phyloP scores from a whole-genome alignment of 2,888 invertebrate species.

The Stratiomys singularior region DNA sequence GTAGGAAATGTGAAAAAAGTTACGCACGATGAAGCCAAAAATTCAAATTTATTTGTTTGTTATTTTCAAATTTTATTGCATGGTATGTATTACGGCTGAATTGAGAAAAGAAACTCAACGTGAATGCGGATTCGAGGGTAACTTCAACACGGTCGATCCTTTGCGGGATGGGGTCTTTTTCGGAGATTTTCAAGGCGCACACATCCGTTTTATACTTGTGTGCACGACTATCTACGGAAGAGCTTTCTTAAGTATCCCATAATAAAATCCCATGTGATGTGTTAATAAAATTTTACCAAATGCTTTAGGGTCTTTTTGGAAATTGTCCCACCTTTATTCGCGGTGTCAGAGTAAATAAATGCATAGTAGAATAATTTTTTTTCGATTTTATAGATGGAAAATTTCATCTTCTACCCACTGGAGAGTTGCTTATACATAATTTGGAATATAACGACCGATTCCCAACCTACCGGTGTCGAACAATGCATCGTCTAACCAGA shows the following conservation, averaged over 20 bases:
- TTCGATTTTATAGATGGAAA: conserved; percentile 72
- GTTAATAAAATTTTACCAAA: conserved; percentile 25
- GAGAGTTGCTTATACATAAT: conserved; percentile 79
- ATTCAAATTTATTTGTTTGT: too few species aligned
- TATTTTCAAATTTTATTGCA: too few species aligned
- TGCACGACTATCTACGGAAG: neutral
- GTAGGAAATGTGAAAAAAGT: too few species aligned
- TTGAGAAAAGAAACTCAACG: too few species aligned
- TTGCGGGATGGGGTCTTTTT: too few species aligned
- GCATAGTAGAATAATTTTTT: conserved; percentile 11
- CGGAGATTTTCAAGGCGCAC: too few species aligned
- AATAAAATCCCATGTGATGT: conserved; percentile 22
- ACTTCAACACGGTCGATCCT: too few species aligned
- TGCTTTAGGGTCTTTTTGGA: conserved; percentile 21
- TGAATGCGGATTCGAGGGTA: too few species aligned
- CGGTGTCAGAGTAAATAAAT: neutral
- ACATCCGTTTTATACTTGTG: neutral
- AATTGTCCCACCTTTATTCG: neutral
- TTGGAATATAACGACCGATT: conserved; percentile 79
- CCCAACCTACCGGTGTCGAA: conserved; percentile 76
- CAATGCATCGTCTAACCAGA: conserved; percentile 78
- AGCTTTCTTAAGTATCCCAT: neutral
- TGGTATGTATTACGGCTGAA: too few species aligned
- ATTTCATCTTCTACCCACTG: conserved; percentile 78
- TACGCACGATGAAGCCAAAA: too few species aligned